Percentiles rank a stretch among this genome's conserved stretches.
Conservation (phyloP, 2,797 vertebrate genomes). For the Diplodus sargus region DNA sequence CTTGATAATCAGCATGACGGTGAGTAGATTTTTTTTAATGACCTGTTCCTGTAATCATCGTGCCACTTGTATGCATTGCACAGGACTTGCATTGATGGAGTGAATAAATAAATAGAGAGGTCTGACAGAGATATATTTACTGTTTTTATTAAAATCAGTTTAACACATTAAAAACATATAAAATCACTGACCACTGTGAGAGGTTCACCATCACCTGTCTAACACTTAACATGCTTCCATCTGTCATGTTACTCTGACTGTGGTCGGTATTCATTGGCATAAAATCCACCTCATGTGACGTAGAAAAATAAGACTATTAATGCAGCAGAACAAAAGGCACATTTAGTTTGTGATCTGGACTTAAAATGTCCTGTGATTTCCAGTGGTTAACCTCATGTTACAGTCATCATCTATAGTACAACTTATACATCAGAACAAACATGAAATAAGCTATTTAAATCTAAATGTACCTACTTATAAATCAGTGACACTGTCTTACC, state of each 20-base stretch:
- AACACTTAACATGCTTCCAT: background rate
- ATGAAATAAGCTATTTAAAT: background rate
- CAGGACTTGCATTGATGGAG: background rate
- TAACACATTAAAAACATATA: too few relatives aligned
- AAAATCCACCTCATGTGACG: slow-evolving; percentile 47
- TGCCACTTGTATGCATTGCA: background rate
- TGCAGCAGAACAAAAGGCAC: slow-evolving; percentile 37
- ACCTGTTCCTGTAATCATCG: background rate
- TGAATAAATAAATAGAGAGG: background rate
- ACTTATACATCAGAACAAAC: too few relatives aligned
- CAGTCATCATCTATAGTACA: background rate
- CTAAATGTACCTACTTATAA: background rate
- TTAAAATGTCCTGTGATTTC: slow-evolving; percentile 8
- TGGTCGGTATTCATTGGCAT: background rate
- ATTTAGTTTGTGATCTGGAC: slow-evolving; percentile 26
- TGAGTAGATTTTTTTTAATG: too few relatives aligned
- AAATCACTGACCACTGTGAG: background rate
- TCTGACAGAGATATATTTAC: background rate
- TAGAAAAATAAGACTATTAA: slow-evolving; percentile 19
- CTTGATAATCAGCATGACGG: too few relatives aligned
- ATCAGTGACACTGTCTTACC: background rate
- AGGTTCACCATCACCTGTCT: background rate
- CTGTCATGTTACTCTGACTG: slow-evolving; percentile 9
- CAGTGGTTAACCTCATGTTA: slow-evolving; percentile 6
- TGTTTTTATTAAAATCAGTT: slow-evolving; percentile 28